phyloP scores from a whole-genome alignment of 1,140 invertebrate species.

The Triops longicaudatus region DNA sequence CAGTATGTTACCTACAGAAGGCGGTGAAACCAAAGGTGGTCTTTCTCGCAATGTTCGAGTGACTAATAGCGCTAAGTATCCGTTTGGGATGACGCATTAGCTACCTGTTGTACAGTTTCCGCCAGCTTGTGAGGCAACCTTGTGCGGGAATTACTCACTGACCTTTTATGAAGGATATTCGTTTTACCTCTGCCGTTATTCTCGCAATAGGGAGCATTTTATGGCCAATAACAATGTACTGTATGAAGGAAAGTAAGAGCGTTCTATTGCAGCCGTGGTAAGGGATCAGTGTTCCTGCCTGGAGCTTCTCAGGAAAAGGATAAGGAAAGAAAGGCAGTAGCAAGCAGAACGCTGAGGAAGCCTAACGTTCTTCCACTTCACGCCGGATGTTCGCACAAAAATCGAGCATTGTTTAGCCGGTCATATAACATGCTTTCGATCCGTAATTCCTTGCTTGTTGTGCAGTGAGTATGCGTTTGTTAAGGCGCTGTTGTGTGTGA shows the following conservation, averaged over 20 bases:
- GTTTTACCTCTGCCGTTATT: not conserved
- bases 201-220: not conserved
- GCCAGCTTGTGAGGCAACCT: not conserved
- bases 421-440: not conserved
- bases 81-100: too few species aligned
- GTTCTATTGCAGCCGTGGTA: not conserved
- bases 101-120: too few species aligned
- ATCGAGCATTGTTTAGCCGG: not conserved
- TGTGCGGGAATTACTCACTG: not conserved
- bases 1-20: too few species aligned
- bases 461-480: not conserved
- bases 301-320: not conserved
- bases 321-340: slow-evolving; percentile 4
- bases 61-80: too few species aligned
- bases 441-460: not conserved
- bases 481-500: not conserved
- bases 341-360: not conserved
- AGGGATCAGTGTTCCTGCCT: not conserved
- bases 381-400: not conserved
- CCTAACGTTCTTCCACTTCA: not conserved
- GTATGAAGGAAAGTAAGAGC: not conserved
- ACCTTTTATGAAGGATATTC: not conserved
- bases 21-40: too few species aligned
- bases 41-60: too few species aligned
- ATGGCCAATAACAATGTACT: not conserved